Percentiles rank a stretch among this genome's conserved stretches.
Evolutionary conservation across 1,140 invertebrate genomes (phyloP).

Genomic region (Bemisia tabaci): DNA sequence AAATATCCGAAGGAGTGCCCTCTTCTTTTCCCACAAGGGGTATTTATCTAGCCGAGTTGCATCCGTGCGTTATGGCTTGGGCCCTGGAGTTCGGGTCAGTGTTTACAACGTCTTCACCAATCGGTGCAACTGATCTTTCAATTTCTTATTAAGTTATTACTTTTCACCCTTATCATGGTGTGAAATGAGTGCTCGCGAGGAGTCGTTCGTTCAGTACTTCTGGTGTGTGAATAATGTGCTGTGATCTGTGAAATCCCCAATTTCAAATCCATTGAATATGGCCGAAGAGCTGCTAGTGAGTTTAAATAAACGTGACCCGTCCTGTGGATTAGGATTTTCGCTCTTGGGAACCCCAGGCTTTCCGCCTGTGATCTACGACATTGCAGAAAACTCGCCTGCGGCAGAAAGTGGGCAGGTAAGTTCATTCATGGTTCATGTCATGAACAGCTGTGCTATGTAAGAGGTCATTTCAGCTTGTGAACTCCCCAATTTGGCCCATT

Average conservation of each 20-base stretch:
- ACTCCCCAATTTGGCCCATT: too few species aligned
- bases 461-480: too few species aligned
- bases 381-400: conserved; percentile 79
- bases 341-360: conserved; percentile 71
- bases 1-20: neutral
- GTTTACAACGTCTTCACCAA: neutral
- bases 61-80: neutral
- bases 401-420: conserved; percentile 76
- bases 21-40: neutral
- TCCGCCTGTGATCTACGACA: conserved; percentile 82
- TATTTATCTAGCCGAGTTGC: neutral
- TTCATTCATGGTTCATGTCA: neutral
- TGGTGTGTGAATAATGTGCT: neutral
- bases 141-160: neutral
- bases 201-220: neutral
- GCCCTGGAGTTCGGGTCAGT: neutral
- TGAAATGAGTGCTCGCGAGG: neutral
- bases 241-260: neutral
- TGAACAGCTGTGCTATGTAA: neutral
- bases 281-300: conserved; percentile 75
- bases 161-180: neutral
- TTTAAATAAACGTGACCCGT: conserved; percentile 51
- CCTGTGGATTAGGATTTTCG: conserved; percentile 75
- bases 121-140: neutral
- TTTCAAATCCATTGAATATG: conserved; percentile 34